Conservation (phyloP, 2,888 invertebrate species). For the Caenorhabditis macrosperma region DNA sequence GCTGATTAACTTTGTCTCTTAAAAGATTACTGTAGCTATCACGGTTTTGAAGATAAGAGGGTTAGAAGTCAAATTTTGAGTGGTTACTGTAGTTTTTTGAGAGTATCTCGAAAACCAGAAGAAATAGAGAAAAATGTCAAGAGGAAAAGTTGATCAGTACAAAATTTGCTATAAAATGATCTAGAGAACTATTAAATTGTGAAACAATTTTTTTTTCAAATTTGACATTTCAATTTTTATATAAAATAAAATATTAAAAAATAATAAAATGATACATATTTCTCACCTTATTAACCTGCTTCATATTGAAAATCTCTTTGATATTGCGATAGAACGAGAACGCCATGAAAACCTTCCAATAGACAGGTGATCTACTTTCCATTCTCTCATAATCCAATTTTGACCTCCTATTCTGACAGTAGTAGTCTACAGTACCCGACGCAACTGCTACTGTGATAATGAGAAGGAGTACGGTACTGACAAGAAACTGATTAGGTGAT, state of each 20-base stretch:
- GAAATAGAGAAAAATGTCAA: neutral
- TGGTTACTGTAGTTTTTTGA: too few species aligned
- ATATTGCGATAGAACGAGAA: conserved; percentile 69
- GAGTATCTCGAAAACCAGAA: neutral
- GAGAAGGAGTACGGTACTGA: conserved; percentile 3
- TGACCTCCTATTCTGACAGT: conserved; percentile 24
- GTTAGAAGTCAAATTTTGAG: too few species aligned
- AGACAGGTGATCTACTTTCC: neutral
- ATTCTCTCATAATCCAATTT: conserved; percentile 14
- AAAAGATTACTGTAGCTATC: neutral
- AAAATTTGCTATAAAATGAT: neutral
- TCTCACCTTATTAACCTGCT: conserved; percentile 13
- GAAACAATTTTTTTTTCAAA: neutral
- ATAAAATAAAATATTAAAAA: too few species aligned
- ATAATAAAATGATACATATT: neutral
- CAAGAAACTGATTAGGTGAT: neutral
- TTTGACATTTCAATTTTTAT: neutral
- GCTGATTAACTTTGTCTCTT: neutral
- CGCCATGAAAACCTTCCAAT: conserved; percentile 56
- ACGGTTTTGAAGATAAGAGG: too few species aligned
- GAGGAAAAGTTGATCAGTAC: too few species aligned
- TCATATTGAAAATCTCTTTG: conserved; percentile 58
- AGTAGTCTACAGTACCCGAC: conserved; percentile 46
- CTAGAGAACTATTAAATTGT: too few species aligned
- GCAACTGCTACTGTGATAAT: conserved; percentile 8